Percentiles rank a stretch among this genome's conserved stretches.
phyloP scores from a whole-genome alignment of 2,113 vertebrate genomes.

The Melanostigma gelatinosum region DNA sequence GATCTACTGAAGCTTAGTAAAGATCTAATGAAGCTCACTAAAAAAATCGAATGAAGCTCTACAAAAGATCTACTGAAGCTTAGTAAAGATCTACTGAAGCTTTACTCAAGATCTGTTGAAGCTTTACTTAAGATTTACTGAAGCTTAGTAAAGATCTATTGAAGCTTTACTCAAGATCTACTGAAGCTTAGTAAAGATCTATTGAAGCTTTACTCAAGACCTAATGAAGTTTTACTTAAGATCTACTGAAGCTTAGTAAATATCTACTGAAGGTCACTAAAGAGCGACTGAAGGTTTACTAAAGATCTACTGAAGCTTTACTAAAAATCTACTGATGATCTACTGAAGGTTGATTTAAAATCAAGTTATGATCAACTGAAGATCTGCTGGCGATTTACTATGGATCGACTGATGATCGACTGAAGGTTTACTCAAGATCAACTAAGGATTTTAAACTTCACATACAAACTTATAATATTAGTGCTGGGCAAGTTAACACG shows the following conservation, averaged over 20 bases:
- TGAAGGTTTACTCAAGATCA: neutral
- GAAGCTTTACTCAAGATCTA: too few species aligned
- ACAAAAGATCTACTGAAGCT: too few species aligned
- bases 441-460: neutral
- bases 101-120: neutral
- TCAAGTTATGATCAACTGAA: too few species aligned
- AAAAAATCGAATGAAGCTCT: neutral
- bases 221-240: neutral
- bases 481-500: too few species aligned
- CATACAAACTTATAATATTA: neutral
- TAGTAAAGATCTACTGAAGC: neutral
- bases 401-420: neutral
- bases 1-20: neutral
- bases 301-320: neutral
- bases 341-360: neutral
- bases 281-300: too few species aligned
- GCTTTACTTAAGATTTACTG: neutral
- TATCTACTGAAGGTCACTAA: neutral
- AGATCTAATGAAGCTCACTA: neutral
- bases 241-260: neutral
- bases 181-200: too few species aligned
- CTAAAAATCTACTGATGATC: neutral
- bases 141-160: too few species aligned
- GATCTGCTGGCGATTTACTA: neutral
- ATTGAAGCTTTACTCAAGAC: neutral